Base-by-base conservation (phyloP, 2,888 invertebrate genomes). In the Cephus sareptanus region DNA sequence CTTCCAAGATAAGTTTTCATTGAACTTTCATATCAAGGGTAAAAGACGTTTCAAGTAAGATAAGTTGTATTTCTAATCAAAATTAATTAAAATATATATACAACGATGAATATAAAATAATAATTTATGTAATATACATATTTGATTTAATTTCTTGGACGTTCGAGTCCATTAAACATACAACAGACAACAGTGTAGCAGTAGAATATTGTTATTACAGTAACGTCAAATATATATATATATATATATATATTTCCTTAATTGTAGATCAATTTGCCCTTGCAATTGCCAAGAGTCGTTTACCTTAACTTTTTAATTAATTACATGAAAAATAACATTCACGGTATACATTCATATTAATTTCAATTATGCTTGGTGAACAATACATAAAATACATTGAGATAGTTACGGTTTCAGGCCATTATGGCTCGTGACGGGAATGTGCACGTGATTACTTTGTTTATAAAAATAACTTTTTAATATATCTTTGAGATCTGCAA, bases 111-210 rank as follows among this genome's bases (percentile, higher is more conserved):
- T 89, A 90, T 86, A 89, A 90, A 90, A 90, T 90, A 89, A 90
- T 89, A 90, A 90, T 89, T 89, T 90, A 90, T 89, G 86, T 89
- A 89, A 90, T 89, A 89, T 88, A 90, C 88, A 87, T 88, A 90
- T 90, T 88, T 89, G 87, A 89, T 89, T 89, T 86, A 89, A 87
- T 87, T 86, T 87, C 82, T 86, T 81, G 86, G 86, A 86, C 84
- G 74, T 75, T 81, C 77, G n/a, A 74, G 84, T 85, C 85, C 88
- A 81, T 83, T 88, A 87, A 89, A 89, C 88, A 87, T 89, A 89
- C 87, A 90, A 90, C 90, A 89, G 90, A 90, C 89, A 90, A 90
- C 90, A 90, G 87, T 90, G 87, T 88, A 90, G 88, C 87, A 88
- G 89, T 90, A 90, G 88, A 90, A 90, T 89, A 90, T 89, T 86